These are phyloP conservation scores for Ascidia mentula DNA, from an alignment of 23 tunicate genomes.

Conservation along the genomic window DNA sequence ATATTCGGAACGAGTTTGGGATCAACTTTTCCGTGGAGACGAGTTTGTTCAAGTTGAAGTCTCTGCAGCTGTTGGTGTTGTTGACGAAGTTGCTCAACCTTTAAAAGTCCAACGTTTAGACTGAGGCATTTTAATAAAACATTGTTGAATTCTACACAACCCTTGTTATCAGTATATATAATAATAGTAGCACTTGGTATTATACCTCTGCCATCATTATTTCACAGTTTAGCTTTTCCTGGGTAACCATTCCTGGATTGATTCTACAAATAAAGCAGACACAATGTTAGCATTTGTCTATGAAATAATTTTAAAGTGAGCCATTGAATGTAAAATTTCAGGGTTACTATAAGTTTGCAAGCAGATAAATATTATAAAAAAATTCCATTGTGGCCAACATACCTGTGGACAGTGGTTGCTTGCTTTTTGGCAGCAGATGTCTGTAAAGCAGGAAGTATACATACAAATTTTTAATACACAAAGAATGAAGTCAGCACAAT, in stretches of 20 bases:
- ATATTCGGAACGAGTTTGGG: neutral
- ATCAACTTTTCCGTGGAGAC: neutral
- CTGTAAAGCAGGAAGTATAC: neutral
- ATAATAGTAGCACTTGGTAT: no score
- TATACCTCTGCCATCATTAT: conserved; percentile 4
- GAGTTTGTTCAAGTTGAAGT: conserved; percentile 6
- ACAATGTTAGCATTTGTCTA: neutral
- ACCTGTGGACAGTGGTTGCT: neutral
- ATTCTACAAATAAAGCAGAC: neutral
- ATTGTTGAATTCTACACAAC: no score
- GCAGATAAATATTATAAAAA: no score
- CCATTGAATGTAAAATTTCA: no score
- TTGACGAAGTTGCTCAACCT: conserved; percentile 18
- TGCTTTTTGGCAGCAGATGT: neutral
- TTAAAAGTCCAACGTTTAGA: no score
- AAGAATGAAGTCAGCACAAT: no score
- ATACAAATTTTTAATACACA: neutral
- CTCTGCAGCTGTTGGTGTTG: conserved; percentile 20
- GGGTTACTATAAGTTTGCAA: no score
- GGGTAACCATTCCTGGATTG: neutral
- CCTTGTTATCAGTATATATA: no score
- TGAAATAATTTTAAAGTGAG: no score
- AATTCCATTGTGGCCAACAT: no score
- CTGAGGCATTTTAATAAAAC: no score
- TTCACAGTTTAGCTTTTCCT: neutral